Conservation (phyloP, 2,113 vertebrate species). For the Rhombomys opimus region DNA sequence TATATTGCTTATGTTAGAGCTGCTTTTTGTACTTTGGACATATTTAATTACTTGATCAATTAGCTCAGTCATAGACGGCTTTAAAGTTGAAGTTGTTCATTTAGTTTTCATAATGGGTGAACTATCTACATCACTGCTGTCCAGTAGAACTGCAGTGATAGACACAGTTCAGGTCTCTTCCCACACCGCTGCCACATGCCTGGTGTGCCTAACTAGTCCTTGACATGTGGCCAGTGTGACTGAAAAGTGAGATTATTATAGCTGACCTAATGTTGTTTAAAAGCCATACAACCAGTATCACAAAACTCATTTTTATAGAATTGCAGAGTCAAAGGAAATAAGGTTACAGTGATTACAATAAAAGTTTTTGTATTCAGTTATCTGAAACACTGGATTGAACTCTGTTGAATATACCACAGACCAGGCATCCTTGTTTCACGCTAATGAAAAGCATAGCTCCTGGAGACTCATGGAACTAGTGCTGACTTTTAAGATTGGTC, state of each 20-base stretch:
- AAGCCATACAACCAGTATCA: background rate
- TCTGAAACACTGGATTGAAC: background rate
- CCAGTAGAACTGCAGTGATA: background rate
- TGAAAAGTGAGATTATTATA: conserved; percentile 10
- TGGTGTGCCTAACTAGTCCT: background rate
- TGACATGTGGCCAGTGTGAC: background rate
- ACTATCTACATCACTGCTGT: background rate
- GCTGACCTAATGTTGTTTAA: conserved; percentile 13
- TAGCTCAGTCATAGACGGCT: conserved; percentile 18
- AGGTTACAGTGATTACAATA: background rate
- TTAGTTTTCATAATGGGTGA: conserved; percentile 36
- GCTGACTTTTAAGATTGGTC: conserved; percentile 27
- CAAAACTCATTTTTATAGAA: conserved; percentile 5
- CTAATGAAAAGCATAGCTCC: background rate
- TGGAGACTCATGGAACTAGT: background rate
- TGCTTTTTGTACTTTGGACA: conserved; percentile 42
- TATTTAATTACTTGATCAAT: conserved; percentile 25
- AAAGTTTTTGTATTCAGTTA: conserved; percentile 42
- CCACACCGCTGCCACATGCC: background rate
- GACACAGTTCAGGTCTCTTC: background rate
- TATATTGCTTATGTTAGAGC: conserved; percentile 26
- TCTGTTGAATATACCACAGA: background rate
- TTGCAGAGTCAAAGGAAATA: background rate
- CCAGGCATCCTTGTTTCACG: conserved; percentile 17
- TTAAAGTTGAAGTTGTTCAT: conserved; percentile 36